phyloP scores from a whole-genome alignment of 2,888 invertebrate species.

The Unio delphinus region DNA sequence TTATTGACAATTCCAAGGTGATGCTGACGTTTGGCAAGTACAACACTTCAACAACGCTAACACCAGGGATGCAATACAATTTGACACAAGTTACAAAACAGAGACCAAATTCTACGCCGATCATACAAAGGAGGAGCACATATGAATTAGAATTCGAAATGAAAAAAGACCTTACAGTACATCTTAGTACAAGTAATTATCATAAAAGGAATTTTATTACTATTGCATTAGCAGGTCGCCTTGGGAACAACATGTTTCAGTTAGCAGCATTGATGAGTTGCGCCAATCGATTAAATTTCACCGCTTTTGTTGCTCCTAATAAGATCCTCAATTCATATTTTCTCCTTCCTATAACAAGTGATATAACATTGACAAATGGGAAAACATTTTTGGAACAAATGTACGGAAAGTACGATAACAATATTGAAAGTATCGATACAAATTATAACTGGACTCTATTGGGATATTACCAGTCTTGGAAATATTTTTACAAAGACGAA shows the following conservation, averaged over 20 bases:
- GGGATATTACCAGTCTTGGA: constrained; percentile 54
- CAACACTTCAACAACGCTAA: too few relatives aligned
- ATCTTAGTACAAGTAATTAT: too few relatives aligned
- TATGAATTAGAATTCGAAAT: too few relatives aligned
- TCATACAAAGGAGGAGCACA: too few relatives aligned
- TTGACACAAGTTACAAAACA: too few relatives aligned
- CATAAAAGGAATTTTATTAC: too few relatives aligned
- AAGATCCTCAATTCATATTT: constrained; percentile 30
- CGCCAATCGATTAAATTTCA: constrained; percentile 31
- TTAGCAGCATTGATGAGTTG: constrained; percentile 42
- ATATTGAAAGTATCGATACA: constrained; percentile 18
- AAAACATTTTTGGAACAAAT: constrained; percentile 16
- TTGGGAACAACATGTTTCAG: constrained; percentile 53
- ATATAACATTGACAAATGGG: constrained; percentile 13
- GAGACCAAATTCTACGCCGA: too few relatives aligned
- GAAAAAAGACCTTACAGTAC: too few relatives aligned
- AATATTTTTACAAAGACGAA: constrained; percentile 38
- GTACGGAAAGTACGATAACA: constrained; percentile 23
- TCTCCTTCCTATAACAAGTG: constrained; percentile 18
- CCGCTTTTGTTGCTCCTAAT: constrained; percentile 21
- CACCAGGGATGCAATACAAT: too few relatives aligned
- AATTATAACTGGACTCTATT: constrained; percentile 38
- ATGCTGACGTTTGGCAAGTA: too few relatives aligned
- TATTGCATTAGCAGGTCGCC: constrained; percentile 22
- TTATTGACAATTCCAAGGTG: too few relatives aligned